Base-by-base conservation (phyloP, 2,797 vertebrate species). In the Clarias laeviceps region DNA sequence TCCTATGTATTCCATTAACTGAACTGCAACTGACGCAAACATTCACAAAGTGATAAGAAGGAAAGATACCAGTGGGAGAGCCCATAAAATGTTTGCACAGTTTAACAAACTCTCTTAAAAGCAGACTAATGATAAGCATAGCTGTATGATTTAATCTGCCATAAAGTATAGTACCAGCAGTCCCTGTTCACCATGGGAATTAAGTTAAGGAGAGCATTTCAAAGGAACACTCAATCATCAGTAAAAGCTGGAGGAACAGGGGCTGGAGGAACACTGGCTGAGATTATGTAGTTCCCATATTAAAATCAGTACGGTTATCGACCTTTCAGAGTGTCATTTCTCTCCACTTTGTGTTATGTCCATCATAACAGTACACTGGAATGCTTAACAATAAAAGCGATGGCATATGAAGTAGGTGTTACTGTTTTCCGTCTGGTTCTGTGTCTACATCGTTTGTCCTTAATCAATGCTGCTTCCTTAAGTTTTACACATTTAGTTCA, bases 21-120 rank as follows among this genome's bases (percentile, higher is more conserved):
- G 9, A 18, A 56, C 4, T 54, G n/a, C 5, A 69, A 64, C 27
- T 61, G 54, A 40, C 37, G 15, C 29, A 22, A 77, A 79, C 64
- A 68, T 81, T 81, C 74, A 84, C 62, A 72, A 37, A 62, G 40
- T 62, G 82, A 87, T 84, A 70, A 82, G 54, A 61, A 76, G 68
- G 34, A 80, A 84, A 82, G 56, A 70, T 84, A 64, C 72, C 40
- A 78, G 11, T 62, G 59, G n/a, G 54, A 45, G 27, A 87, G 68
- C 61, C 3, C 20, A 61, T 84, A 15, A 32, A 73, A 84, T 77
- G 14, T 86, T 82, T 79, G 64, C 56, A 56, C 34, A 84, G 82
- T 82, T 65, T 3, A 57, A 66, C 82, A 82, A 88, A 88, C 76
- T 72, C 5, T 4, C 7, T 81, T 81, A 76, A 86, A 78, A 79